Evolutionary conservation across 2,888 invertebrate genomes (phyloP).

Genomic region (Drosophila barbarae): DNA sequence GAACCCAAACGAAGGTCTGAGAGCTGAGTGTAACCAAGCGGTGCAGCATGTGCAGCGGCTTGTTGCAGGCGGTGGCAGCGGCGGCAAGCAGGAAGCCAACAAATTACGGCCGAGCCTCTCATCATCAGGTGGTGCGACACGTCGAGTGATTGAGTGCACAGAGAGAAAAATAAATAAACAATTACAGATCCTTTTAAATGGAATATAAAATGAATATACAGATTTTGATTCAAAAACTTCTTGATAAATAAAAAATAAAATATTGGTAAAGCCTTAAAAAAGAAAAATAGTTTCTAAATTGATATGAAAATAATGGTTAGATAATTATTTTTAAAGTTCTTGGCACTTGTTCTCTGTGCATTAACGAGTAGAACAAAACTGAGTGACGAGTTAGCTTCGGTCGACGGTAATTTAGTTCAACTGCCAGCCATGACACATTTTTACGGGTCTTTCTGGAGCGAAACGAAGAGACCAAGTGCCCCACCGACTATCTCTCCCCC

Average conservation of each 20-base stretch:
- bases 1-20: constrained; percentile 46
- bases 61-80: constrained; percentile 64
- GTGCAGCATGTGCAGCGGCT: constrained; percentile 72
- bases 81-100: constrained; percentile 60
- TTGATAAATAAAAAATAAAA: not conserved
- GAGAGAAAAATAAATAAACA: not conserved
- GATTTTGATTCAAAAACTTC: not conserved
- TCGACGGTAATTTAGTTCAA: constrained; percentile 60
- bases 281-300: too few species aligned
- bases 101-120: constrained; percentile 59
- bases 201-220: not conserved
- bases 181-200: not conserved
- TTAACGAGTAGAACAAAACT: constrained; percentile 26
- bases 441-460: constrained; percentile 63
- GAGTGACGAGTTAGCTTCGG: constrained; percentile 26
- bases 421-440: constrained; percentile 68
- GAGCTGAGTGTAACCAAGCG: constrained; percentile 61
- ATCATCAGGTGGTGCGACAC: constrained; percentile 47
- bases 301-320: too few species aligned
- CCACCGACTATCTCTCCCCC: constrained; percentile 1
- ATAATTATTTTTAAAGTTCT: not conserved
- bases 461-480: constrained; percentile 38
- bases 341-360: constrained; percentile 8
- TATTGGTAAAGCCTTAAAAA: not conserved
- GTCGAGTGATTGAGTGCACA: constrained; percentile 33